Evolutionary conservation across 2,888 invertebrate species (phyloP).

Genomic region (Salpingus planirostris): DNA sequence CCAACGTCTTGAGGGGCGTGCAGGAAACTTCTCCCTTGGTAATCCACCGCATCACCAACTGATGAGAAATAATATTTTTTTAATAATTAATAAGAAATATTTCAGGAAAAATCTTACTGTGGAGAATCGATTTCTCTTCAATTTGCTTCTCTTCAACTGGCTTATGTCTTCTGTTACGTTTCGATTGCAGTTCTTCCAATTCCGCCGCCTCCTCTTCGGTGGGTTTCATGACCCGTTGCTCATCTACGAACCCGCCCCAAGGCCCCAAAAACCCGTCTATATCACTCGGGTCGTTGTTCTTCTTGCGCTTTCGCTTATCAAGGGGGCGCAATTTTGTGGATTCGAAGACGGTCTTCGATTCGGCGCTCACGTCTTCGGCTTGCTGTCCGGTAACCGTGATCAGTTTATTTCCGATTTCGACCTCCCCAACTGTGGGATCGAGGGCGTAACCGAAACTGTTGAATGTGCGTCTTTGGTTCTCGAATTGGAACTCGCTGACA

Average conservation of each 20-base stretch:
- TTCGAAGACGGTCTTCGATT: conserved; percentile 81
- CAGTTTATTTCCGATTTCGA: conserved; percentile 31
- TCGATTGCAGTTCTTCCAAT: conserved; percentile 87
- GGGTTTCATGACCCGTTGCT: conserved; percentile 81
- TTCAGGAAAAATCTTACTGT: conserved; percentile 53
- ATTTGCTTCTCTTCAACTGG: conserved; percentile 83
- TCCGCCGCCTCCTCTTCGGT: conserved; percentile 90
- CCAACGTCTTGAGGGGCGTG: conserved; percentile 89
- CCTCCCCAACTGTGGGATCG: conserved; percentile 77
- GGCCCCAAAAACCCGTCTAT: conserved; percentile 94
- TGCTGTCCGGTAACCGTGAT: conserved; percentile 49
- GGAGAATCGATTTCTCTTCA: conserved; percentile 91
- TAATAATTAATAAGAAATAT: background rate
- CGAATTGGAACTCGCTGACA: conserved; percentile 94
- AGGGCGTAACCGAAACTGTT: conserved; percentile 91
- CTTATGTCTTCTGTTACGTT: conserved; percentile 80
- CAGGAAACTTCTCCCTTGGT: conserved; percentile 93
- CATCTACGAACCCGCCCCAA: conserved; percentile 93
- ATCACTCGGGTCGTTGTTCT: conserved; percentile 85
- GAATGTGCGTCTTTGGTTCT: conserved; percentile 91
- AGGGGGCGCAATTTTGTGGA: conserved; percentile 59
- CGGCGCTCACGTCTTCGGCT: conserved; percentile 29
- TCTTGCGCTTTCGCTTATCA: conserved; percentile 65
- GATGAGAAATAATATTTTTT: background rate
- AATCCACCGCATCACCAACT: conserved; percentile 91